Conservation (phyloP, 2,888 invertebrate genomes). For the Lasioglossum marginatum region DNA sequence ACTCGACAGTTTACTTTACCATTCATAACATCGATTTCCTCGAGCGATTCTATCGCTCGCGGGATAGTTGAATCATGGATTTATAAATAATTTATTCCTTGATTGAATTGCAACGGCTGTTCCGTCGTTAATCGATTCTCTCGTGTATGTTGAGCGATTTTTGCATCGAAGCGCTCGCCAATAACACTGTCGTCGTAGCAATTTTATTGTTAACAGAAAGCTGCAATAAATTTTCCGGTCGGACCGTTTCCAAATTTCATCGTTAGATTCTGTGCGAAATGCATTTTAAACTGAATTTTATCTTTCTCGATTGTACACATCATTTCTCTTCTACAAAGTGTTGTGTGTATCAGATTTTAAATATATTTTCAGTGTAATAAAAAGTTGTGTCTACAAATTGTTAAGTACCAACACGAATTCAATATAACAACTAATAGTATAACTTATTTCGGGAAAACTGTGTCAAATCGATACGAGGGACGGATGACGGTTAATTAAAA, state of each 20-base stretch:
- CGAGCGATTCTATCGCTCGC: background rate
- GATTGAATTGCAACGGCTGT: background rate
- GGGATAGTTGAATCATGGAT: background rate
- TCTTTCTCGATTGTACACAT: background rate
- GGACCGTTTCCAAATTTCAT: background rate
- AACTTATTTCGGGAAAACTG: too few relatives aligned
- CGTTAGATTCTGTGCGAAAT: background rate
- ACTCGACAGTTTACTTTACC: background rate
- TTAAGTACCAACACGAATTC: too few relatives aligned
- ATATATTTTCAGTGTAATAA: background rate
- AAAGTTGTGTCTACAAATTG: background rate
- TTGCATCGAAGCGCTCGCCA: background rate
- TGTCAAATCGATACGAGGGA: too few relatives aligned
- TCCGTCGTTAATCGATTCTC: conserved; percentile 10
- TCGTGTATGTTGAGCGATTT: conserved; percentile 3
- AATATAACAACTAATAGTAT: too few relatives aligned
- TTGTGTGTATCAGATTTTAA: background rate
- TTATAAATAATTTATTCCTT: background rate
- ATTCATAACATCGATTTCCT: background rate
- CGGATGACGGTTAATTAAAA: too few relatives aligned
- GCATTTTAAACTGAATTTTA: background rate
- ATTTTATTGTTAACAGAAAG: background rate
- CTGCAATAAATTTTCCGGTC: background rate
- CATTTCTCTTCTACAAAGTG: background rate
- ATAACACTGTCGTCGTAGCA: background rate